Conservation (phyloP, 2,888 invertebrate genomes). For the Eristalinus sepulchralis region DNA sequence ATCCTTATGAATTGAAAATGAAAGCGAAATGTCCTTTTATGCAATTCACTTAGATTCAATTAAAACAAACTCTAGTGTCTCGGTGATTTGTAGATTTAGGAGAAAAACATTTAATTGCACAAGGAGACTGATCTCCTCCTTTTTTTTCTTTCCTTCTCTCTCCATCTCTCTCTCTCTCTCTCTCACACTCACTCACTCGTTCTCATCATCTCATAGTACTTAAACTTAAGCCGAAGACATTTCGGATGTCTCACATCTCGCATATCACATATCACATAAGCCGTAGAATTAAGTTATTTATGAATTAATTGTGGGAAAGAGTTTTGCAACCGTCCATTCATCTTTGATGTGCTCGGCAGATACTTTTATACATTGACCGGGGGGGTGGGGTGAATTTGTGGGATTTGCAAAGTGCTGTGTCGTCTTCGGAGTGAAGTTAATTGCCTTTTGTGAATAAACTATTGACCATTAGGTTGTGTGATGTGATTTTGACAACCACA, state of each 20-base stretch:
- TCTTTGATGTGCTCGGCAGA: background rate
- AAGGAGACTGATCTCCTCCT: conserved; percentile 2
- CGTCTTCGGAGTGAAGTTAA: background rate
- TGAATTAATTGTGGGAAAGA: background rate
- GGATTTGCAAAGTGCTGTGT: background rate
- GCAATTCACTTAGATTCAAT: background rate
- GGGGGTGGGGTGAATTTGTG: background rate
- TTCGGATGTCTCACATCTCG: background rate
- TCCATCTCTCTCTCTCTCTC: conserved; percentile 10
- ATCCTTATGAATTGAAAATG: background rate
- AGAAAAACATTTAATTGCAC: background rate
- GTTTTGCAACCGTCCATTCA: background rate
- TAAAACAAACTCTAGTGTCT: background rate
- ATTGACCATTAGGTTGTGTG: too few species aligned
- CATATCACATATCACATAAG: background rate
- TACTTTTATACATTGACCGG: too few species aligned
- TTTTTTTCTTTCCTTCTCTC: background rate
- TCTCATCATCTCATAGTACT: background rate
- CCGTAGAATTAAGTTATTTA: background rate
- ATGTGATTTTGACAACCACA: too few species aligned
- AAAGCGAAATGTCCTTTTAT: background rate
- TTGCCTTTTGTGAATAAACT: too few species aligned
- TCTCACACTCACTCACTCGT: conserved; percentile 1
- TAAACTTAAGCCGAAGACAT: background rate
- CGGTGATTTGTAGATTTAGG: background rate